Base-by-base conservation (phyloP, 2,113 vertebrate species). In the Halichoeres trimaculatus region DNA sequence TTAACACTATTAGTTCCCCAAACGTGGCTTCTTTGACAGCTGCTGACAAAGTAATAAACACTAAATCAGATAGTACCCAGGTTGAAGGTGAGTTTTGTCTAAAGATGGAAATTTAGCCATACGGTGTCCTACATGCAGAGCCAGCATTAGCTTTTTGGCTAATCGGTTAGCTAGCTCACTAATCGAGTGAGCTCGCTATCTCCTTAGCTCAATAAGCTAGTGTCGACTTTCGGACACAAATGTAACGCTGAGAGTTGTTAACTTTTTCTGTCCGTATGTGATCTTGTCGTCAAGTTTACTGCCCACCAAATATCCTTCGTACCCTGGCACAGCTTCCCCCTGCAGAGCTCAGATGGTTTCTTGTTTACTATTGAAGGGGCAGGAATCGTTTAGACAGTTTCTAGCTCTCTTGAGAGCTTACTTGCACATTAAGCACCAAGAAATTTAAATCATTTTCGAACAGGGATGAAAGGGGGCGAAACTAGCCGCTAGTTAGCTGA, bases 21-120 rank as follows among this genome's bases (percentile, higher is more conserved):
- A 81, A 90, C 76, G 75, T 79, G 85, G 87, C 88, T 82, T 93
- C 85, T 83, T 71, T 89, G 58, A 81, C 80, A 90, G 89, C 88
- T 84, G 81, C 89, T 88, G 91, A 93, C 81, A 94, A 86, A 91
- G 90, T 94, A 90, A 93, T 92, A 94, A 94, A 93, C 91, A 93
- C 85, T 93, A 86, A 93, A 92, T 85, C 68, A 91, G 90, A 84
- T 92, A 92, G 81, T 89, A 71, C 85, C 92, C 92, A 87, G 89
- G 83, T 86, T 78, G 83, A 93, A 95, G 94, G 94, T 95, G 94
- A 95, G 95, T 95, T 88, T 66, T 89, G 78, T 54, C 76, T 78
- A 78, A 84, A 77, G 69, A 68, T 80, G 72, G 75, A 86, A 59
- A 78, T 80, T 81, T 16, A 83, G 70, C 43, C 60, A 70, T 72